Base-by-base conservation (phyloP, 2,888 invertebrate genomes). In the Yponomeuta plumbellus region DNA sequence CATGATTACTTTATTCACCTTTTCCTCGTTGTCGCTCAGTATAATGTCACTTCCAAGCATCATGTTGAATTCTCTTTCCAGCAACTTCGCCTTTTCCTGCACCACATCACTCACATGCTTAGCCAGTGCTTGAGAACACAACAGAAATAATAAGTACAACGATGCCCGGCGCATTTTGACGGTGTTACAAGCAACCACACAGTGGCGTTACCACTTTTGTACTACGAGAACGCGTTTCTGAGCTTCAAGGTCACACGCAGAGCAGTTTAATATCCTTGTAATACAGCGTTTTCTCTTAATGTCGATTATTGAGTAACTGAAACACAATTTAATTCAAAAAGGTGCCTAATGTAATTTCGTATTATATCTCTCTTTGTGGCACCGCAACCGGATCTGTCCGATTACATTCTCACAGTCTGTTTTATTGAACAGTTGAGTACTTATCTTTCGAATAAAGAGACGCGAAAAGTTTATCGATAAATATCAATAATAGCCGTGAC, bases 1-100 rank as follows among this genome's bases (percentile, higher is more conserved):
- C 94, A 94, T 94, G 61, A 94, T 86, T 0, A 93, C 80, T 67
- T 88, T 78, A 72, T 94, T 94, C 0, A 91, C 94, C 65, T 80
- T 75, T 0, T 85, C 64, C 80, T 94, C 94, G 64, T 83, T 85
- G 6, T 85, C 78, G 72, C 81, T 92, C 0, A 94, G 78, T 20
- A 76, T 68, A 52, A 94, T 75, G 67, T 92, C 86, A 67, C 86
- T 88, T 0, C 94, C 94, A 0, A 94, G 71, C 72, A 90, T 84
- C 69, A 85, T 79, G 0, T 82, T 75, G 0, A 88, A 75, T 76
- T 94, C 94, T 65, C 78, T 81, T 23, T 86, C 71, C 8, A 93
- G 72, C n/a, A 94, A 79, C 4, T 80, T 67, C n/a, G 83, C 76
- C 67, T 94, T 86, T 69, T 84, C 72, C 63, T 76, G 67, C 11